Base-by-base conservation (phyloP, 2,797 vertebrate species). In the Acipenser transmontanus region DNA sequence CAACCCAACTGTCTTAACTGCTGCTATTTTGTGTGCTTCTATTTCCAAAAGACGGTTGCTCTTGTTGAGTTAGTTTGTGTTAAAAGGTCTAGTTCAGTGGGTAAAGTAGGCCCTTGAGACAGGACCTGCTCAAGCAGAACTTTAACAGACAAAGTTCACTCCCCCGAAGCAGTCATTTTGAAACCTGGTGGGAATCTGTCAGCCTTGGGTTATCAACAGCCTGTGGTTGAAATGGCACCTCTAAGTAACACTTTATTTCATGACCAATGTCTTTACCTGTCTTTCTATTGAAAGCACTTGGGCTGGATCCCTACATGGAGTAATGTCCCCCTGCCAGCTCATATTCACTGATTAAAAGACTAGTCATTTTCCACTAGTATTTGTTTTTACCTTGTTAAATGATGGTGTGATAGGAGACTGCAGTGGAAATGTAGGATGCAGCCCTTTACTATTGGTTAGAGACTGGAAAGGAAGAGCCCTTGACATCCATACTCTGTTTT, bases 161-260 rank as follows among this genome's bases (percentile, higher is more conserved):
- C 54, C 54, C 54, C 54, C 12, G 14, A 7, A 57, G 54, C 54
- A 11, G 12, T 57, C 54, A 11, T 57, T 57, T 57, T 57, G 34
- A 57, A 57, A 57, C 54, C 12, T n/a, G 54, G 14, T 57, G 54
- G 54, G 54, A 57, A 57, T 57, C 6, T 11, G 54, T 57, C 14
- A 13, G 54, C 54, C 54, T 57, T 57, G 54, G 54, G 54, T 57
- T 57, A 57, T 57, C 54, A 57, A n/a, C 12, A 57, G 12, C 12
- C 11, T 13, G 7, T 57, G 12, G 11, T 7, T 57, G 54, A n/a
- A 57, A 13, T 57, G 54, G 14, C 54, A 57, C 9, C 54, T 57
- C 54, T n/a, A 57, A 57, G 11, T 57, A 57, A 57, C 54, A 57
- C 12, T 57, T 57, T 57, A 57, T n/a, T 57, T 57, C 54, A n/a